Conservation (phyloP, 2,888 invertebrate species). For the Acanthosepion lycidas region DNA sequence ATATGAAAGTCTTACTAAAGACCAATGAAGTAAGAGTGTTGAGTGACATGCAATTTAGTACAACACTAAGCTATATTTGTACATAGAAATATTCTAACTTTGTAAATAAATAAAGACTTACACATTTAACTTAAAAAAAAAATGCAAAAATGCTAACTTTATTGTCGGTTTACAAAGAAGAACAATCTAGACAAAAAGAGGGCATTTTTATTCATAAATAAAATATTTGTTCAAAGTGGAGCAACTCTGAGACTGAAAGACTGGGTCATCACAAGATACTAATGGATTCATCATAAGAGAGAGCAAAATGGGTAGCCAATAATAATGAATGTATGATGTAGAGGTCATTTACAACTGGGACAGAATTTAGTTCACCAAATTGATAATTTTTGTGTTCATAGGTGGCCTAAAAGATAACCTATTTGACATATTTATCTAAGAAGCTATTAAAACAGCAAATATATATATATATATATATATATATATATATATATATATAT, state of each 20-base stretch:
- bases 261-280: neutral
- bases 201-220: neutral
- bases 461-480: neutral
- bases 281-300: neutral
- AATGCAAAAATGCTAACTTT: neutral
- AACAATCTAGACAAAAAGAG: neutral
- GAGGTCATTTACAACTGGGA: neutral
- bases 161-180: neutral
- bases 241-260: neutral
- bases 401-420: neutral
- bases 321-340: neutral
- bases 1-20: no score
- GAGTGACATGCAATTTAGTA: no score
- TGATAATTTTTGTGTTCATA: neutral
- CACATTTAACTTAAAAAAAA: neutral
- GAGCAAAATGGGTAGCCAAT: neutral
- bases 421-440: neutral
- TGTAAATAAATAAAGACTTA: no score
- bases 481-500: slow-evolving; percentile 33
- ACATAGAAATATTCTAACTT: no score
- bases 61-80: no score
- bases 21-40: no score
- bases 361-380: neutral
- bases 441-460: neutral
- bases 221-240: neutral